These are phyloP conservation scores for Eolophus roseicapilla DNA, from an alignment of 2,113 vertebrate species.

Conservation along the genomic window DNA sequence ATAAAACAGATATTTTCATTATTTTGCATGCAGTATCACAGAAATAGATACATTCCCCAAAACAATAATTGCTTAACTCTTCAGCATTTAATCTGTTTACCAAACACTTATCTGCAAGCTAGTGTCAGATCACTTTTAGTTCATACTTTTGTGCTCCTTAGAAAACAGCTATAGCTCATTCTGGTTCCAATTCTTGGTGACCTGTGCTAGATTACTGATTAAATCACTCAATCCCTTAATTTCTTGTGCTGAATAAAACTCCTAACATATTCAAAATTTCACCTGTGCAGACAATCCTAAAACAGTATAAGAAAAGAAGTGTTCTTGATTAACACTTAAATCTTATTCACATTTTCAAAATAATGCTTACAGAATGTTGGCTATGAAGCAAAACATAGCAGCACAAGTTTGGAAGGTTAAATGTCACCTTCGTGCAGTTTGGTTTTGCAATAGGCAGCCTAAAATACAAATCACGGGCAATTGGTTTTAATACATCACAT, in stretches of 20 bases:
- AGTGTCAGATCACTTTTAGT: not conserved
- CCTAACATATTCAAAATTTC: not conserved
- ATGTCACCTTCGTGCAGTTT: not conserved
- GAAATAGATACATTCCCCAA: not conserved
- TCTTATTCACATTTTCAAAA: not conserved
- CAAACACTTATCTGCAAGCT: not conserved
- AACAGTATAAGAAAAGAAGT: not conserved
- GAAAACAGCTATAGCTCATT: not conserved
- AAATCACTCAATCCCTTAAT: not conserved
- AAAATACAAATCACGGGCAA: not conserved
- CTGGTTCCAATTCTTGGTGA: not conserved
- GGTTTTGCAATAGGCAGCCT: not conserved
- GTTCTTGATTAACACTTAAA: not conserved
- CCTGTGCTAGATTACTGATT: not conserved
- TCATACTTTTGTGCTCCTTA: not conserved
- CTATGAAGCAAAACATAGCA: not conserved
- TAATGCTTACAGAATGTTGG: not conserved
- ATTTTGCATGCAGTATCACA: not conserved
- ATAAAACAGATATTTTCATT: constrained; percentile 11
- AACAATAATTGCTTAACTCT: not conserved
- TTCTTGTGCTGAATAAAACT: not conserved
- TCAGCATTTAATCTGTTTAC: not conserved
- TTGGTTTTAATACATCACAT: not conserved
- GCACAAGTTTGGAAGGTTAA: not conserved
- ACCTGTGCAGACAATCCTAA: not conserved